Conservation (phyloP, 37 sponge, comb jelly and placozoan species). For the Petrosia ficiformis region DNA sequence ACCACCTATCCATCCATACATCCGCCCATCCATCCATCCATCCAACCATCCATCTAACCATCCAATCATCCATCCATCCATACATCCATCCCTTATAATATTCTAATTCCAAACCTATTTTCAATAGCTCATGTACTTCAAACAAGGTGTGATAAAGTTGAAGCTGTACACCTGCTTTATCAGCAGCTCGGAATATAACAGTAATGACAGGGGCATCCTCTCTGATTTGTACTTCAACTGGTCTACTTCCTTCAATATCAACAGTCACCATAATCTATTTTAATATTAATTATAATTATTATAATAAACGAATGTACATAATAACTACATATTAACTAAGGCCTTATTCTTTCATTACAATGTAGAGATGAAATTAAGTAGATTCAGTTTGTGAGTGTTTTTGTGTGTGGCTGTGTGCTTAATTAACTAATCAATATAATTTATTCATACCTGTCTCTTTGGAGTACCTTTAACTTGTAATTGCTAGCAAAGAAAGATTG, state of each 20-base stretch:
- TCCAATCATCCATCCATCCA: too few species aligned
- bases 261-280: conserved; percentile 25
- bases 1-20: too few species aligned
- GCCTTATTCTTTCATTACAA: neutral
- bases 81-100: neutral
- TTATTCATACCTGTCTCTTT: too few species aligned
- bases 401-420: too few species aligned
- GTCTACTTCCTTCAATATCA: conserved; percentile 2
- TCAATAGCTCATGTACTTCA: conserved; percentile 45
- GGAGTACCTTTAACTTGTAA: too few species aligned
- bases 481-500: too few species aligned
- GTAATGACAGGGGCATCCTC: conserved; percentile 47
- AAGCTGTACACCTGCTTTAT: conserved; percentile 14
- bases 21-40: too few species aligned
- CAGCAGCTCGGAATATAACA: conserved; percentile 43
- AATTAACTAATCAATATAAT: too few species aligned
- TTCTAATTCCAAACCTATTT: conserved; percentile 19
- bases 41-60: too few species aligned
- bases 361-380: too few species aligned
- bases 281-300: neutral
- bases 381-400: too few species aligned
- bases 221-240: conserved; percentile 30
- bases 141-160: conserved; percentile 34
- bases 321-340: neutral
- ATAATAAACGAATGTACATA: neutral